Percentiles rank a stretch among this genome's conserved stretches.
Conservation (phyloP, 2,113 vertebrate species). For the Sylvicapra grimmia region DNA sequence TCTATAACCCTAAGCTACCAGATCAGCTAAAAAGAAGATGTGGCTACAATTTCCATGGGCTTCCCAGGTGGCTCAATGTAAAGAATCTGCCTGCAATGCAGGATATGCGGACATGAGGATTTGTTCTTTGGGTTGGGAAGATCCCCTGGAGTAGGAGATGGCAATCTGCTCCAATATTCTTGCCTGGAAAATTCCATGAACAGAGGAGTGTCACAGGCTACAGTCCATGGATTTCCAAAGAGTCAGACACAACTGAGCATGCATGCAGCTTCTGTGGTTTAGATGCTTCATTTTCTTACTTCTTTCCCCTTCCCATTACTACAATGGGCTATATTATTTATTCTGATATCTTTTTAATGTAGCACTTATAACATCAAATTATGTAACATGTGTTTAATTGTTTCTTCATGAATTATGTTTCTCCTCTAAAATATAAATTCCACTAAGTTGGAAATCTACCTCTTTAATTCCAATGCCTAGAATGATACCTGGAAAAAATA, state of each 20-base stretch:
- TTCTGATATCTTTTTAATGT: neutral
- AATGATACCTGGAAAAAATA: neutral
- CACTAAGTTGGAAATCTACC: neutral
- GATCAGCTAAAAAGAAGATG: neutral
- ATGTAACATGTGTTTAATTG: neutral
- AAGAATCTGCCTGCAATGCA: neutral
- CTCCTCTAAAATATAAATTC: neutral
- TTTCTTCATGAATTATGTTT: neutral
- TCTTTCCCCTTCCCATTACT: neutral
- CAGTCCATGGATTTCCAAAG: neutral
- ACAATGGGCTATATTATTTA: neutral
- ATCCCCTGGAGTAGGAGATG: neutral
- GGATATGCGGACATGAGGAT: rapidly evolving
- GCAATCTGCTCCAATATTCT: neutral
- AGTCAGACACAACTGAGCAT: neutral
- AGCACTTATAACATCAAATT: neutral
- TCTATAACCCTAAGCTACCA: neutral
- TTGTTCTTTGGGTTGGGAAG: neutral
- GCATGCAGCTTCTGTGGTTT: neutral
- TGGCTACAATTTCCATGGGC: neutral
- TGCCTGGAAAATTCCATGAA: neutral
- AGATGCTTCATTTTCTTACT: neutral
- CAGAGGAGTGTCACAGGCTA: neutral
- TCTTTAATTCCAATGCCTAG: neutral
- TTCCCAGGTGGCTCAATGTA: neutral